Base-by-base conservation (phyloP, 2,888 invertebrate species). In the Ephialtes manifestator region DNA sequence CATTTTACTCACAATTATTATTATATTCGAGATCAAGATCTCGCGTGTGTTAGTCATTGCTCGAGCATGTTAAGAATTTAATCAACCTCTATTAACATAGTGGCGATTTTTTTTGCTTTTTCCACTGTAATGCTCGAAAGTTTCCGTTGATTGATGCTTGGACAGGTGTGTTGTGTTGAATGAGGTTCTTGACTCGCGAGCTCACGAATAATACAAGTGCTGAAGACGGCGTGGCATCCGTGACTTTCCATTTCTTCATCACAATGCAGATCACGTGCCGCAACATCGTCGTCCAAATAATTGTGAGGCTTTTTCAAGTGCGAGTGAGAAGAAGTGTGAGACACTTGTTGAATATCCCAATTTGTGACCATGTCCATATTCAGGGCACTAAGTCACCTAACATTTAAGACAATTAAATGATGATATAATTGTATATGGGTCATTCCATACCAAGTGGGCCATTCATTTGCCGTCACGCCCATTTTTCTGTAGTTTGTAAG, bases 161-260 rank as follows among this genome's bases (percentile, higher is more conserved):
- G 24, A 3, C 55, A 72, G 79, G 39, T 35, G 55, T 4, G 46
- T 58, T 31, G 67, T 18, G 39, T 5, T 4, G 51, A 13, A 63
- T 28, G 46, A 84, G 80, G 80, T 84, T 84, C 51, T 71, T 58
- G 84, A 80, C 80, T 58, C 71, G 28, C n/a, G 28, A 53, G 65
- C 55, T 43, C 20, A 35, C 74, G 31, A 15, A 39, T 20, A 4
- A 10, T 18, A 20, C 65, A 31, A 10, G 39, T 10, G 10, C 10
- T 20, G 18, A 72, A 71, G 46, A 72, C 43, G n/a, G 63, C 76
- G 43, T 39, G 60, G 67, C 55, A 75, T 39, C 84, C 68, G 76
- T 80, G 67, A 80, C 76, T 84, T 84, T 84, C 76, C 65, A 72
- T 84, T 80, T 76, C 71, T 76, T 51, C 48, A 58, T 68, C 55